Evolutionary conservation across 2,888 invertebrate genomes (phyloP), one percentile per base, ranked within the genome.

Genomic region (Meta bourneti): DNA sequence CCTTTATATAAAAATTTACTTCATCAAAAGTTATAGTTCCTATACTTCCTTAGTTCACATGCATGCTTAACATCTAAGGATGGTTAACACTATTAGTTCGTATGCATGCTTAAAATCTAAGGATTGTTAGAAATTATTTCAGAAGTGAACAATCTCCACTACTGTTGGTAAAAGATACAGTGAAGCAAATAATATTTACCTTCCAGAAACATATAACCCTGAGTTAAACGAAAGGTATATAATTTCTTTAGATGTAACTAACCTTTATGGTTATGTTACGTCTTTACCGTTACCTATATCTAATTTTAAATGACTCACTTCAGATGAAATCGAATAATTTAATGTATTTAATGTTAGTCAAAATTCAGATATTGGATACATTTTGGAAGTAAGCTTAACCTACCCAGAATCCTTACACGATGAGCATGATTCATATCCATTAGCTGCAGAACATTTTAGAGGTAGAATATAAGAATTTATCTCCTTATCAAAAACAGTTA

Each of bases 121-220:
- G n/a, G n/a, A n/a, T n/a, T n/a, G n/a, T n/a, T n/a, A n/a, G n/a
- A n/a, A n/a, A n/a, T n/a, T n/a, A n/a, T n/a, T n/a, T n/a, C n/a
- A n/a, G n/a, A n/a, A n/a, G n/a, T n/a, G n/a, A n/a, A n/a, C n/a
- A n/a, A n/a, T n/a, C n/a, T n/a, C n/a, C n/a, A n/a, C n/a, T n/a
- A n/a, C n/a, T n/a, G n/a, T n/a, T n/a, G 78, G 78, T 6, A 54
- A 78, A 78, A 78, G 52, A 54, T 78, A 52, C 52, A 16, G 48
- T 16, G 49, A 52, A 34, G 34, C 34, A 34, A 34, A 34, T 34
- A 34, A 34, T 34, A 34, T 34, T 34, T 34, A 34, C 34, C 48
- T 78, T 5, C 13, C 48, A 20, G 81, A 81, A 70, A 81, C 70
- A 9, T 70, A 48, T 70, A 13, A 70, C n/a, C 2, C 13, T 79